Evolutionary conservation across 1,140 invertebrate species (phyloP).

Genomic region (Zaprionus gabonicus): DNA sequence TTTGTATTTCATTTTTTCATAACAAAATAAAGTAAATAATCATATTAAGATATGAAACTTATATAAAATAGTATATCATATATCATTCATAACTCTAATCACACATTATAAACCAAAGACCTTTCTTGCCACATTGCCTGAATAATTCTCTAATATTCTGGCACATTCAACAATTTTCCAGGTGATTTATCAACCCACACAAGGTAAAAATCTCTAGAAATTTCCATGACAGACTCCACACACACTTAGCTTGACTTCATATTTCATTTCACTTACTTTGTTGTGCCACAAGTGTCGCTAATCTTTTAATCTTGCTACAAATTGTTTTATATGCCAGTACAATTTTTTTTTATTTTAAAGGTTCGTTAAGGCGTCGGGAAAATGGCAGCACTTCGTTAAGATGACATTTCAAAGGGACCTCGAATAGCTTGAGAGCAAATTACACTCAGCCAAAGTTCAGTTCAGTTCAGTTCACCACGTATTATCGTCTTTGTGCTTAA

Average conservation of each 20-base stretch:
- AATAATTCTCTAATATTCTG: background rate
- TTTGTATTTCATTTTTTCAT: no score
- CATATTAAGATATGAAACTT: no score
- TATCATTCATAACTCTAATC: background rate
- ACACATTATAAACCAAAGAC: background rate
- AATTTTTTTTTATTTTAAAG: background rate
- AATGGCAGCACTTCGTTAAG: conserved; percentile 16
- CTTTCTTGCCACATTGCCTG: background rate
- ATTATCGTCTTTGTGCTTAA: background rate
- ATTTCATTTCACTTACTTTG: background rate
- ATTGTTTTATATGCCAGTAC: conserved; percentile 1
- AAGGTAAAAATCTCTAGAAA: background rate
- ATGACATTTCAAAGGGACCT: background rate
- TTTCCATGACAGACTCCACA: background rate
- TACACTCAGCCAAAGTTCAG: background rate
- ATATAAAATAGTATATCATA: no score
- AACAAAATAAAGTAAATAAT: no score
- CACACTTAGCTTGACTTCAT: background rate
- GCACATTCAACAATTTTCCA: background rate
- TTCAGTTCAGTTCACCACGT: background rate
- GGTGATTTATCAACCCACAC: background rate
- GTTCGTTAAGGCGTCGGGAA: background rate
- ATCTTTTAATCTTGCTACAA: conserved; percentile 4
- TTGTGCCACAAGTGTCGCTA: background rate
- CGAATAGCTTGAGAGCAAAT: conserved; percentile 5